phyloP scores from a whole-genome alignment of 1,140 invertebrate genomes.

The Hydropsyche tenuis region DNA sequence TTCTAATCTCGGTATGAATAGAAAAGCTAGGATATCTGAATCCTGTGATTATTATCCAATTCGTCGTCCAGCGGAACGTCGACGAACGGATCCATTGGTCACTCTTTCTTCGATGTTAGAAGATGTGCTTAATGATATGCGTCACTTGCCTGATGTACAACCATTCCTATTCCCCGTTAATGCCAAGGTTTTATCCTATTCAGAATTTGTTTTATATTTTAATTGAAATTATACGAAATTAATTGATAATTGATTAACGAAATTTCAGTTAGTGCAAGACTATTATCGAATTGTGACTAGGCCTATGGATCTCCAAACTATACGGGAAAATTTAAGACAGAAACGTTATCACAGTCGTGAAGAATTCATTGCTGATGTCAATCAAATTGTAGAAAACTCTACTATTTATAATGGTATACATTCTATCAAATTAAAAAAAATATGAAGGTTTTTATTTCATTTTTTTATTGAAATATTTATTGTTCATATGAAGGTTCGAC shows the following conservation, averaged over 20 bases:
- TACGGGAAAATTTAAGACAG: conserved; percentile 89
- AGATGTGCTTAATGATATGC: conserved; percentile 91
- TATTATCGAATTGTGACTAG: conserved; percentile 91
- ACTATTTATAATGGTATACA: conserved; percentile 84
- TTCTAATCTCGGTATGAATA: conserved; percentile 63
- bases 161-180: conserved; percentile 96
- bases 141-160: conserved; percentile 89
- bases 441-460: too few species aligned
- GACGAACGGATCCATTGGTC: conserved; percentile 96
- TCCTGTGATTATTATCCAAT: conserved; percentile 97
- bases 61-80: conserved; percentile 85
- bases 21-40: conserved; percentile 72
- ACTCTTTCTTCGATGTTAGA: conserved; percentile 93
- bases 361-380: conserved; percentile 93
- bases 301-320: conserved; percentile 98
- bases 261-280: conserved; percentile 79
- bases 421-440: too few species aligned
- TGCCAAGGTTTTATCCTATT: conserved; percentile 75
- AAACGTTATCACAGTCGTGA: conserved; percentile 94
- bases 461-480: neutral
- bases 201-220: neutral
- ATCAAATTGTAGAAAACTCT: conserved; percentile 96
- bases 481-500: conserved; percentile 65
- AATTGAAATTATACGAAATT: neutral
- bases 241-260: too few species aligned